Percentiles rank a stretch among this genome's conserved stretches.
Evolutionary conservation across 2,888 invertebrate species (phyloP).

Genomic region (Pseudoips prasinana): DNA sequence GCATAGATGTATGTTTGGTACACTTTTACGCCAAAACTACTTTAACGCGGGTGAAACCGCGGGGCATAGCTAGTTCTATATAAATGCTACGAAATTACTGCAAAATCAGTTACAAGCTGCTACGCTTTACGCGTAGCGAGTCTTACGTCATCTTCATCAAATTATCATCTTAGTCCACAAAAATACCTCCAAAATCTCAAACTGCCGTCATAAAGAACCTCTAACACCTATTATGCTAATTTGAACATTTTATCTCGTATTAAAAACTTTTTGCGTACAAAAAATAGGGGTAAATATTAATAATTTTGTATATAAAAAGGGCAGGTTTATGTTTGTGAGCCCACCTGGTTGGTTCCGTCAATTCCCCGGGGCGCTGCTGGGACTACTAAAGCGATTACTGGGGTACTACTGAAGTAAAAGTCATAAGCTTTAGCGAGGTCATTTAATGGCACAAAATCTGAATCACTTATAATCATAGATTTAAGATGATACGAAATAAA

Average conservation of each 20-base stretch:
- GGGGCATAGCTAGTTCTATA: no score
- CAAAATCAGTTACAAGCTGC: no score
- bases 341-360: conserved; percentile 5
- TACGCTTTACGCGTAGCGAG: no score
- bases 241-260: conserved; percentile 1
- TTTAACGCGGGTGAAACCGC: no score
- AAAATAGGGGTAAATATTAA: not conserved
- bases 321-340: conserved; percentile 5
- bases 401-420: conserved; percentile 3
- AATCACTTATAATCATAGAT: no score
- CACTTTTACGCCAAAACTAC: no score
- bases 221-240: no score
- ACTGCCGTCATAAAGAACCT: conserved; percentile 8
- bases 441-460: no score
- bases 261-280: not conserved
- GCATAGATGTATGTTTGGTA: no score
- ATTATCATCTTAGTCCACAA: conserved; percentile 3
- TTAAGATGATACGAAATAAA: no score
- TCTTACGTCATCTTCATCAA: no score
- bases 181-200: conserved; percentile 5
- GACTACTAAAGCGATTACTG: conserved; percentile 26
- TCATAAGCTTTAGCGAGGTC: conserved; percentile 1
- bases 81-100: no score
- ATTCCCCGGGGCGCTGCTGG: conserved; percentile 14
- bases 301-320: conserved; percentile 8